phyloP scores from a whole-genome alignment of 2,113 vertebrate genomes.

The Sapayoa aenigma region DNA sequence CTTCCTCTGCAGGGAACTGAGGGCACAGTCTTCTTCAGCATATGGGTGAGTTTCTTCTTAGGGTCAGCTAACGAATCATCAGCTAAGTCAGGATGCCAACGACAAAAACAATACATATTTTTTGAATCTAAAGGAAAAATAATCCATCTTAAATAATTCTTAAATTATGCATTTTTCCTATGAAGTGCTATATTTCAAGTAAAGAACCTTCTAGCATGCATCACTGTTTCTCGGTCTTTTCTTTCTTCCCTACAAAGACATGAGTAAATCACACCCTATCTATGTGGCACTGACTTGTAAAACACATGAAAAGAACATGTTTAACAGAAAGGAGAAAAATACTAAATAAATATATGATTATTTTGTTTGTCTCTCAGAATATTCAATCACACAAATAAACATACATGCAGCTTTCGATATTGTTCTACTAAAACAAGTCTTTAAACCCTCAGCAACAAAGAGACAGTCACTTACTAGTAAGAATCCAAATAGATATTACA shows the following conservation, averaged over 20 bases:
- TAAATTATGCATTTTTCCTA: not conserved
- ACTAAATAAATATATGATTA: not conserved
- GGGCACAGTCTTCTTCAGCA: not conserved
- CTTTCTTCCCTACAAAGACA: not conserved
- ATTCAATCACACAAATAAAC: not conserved
- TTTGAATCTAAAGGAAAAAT: not conserved
- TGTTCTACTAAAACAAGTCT: slow-evolving; percentile 29
- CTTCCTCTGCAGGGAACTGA: not conserved
- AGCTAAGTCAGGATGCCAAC: not conserved
- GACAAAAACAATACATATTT: not conserved
- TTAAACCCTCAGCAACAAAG: not conserved
- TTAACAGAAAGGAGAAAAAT: not conserved
- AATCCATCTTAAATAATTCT: not conserved
- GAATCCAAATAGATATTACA: slow-evolving; percentile 8
- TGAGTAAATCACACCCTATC: not conserved
- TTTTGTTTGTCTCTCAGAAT: not conserved
- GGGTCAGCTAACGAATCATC: not conserved
- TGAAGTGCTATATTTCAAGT: not conserved
- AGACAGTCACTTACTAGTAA: not conserved
- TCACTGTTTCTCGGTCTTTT: not conserved
- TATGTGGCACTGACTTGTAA: not conserved
- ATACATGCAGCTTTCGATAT: not conserved
- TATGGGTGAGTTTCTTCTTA: not conserved
- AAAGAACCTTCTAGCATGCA: not conserved
- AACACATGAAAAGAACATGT: not conserved